A percentile compares a stretch with the other conserved stretches of the same genome.
phyloP scores from a whole-genome alignment of 2,888 invertebrate species.

The Synanthedon vespiformis region DNA sequence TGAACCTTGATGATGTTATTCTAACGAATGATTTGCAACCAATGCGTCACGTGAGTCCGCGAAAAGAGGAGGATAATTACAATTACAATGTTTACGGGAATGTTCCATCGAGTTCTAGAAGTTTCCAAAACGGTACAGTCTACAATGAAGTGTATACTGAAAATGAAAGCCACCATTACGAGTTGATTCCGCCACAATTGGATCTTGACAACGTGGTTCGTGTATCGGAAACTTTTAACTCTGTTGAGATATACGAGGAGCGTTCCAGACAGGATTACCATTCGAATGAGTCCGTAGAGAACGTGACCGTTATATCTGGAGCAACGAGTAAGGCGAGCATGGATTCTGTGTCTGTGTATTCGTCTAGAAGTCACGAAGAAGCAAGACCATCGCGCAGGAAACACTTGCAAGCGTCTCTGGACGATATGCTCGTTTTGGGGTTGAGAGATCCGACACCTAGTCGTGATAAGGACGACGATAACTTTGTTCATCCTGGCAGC shows the following conservation, averaged over 20 bases:
- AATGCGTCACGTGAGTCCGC: constrained; percentile 34
- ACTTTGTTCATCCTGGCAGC: constrained; percentile 55
- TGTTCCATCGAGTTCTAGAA: constrained; percentile 37
- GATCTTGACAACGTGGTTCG: constrained; percentile 43
- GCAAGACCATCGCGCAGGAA: constrained; percentile 35
- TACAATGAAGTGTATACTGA: constrained; percentile 62
- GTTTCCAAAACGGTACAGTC: constrained; percentile 35
- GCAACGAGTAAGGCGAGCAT: constrained; percentile 44
- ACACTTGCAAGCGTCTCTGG: constrained; percentile 65
- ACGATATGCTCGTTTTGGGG: constrained; percentile 70
- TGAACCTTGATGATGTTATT: constrained; percentile 55
- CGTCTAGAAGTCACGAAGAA: constrained; percentile 70
- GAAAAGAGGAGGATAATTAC: constrained; percentile 57
- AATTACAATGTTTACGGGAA: constrained; percentile 58
- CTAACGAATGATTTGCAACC: constrained; percentile 44
- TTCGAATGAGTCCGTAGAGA: constrained; percentile 65
- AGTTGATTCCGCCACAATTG: constrained; percentile 38
- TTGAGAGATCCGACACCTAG: constrained; percentile 25
- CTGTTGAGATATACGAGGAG: constrained; percentile 57
- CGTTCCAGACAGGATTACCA: constrained; percentile 39
- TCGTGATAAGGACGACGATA: constrained; percentile 41
- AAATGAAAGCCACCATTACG: constrained; percentile 52
- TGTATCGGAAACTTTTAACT: constrained; percentile 47
- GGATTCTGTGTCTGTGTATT: constrained; percentile 72
- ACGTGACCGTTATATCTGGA: constrained; percentile 62